These are phyloP conservation scores for Ooceraea biroi DNA, from an alignment of 1,140 invertebrate genomes.

Conservation along the genomic window DNA sequence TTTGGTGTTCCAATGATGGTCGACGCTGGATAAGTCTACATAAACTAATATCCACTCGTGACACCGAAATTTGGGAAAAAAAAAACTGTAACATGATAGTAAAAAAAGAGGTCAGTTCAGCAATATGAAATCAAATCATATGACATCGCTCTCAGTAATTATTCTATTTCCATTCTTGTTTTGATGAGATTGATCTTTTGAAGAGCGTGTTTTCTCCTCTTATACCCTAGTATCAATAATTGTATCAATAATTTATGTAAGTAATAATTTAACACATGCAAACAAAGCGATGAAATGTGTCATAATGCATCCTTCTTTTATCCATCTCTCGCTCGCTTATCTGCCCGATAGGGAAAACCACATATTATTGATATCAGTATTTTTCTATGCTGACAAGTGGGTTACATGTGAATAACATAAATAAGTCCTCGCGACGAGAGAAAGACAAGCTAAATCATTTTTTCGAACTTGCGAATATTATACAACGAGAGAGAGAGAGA, in stretches of 20 bases:
- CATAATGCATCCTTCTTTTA: slow-evolving; percentile 16
- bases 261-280: background rate
- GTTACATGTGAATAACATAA: slow-evolving; percentile 1
- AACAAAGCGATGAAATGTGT: background rate
- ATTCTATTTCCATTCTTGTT: too few relatives aligned
- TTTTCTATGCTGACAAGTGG: slow-evolving; percentile 3
- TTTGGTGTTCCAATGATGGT: slow-evolving; percentile 4
- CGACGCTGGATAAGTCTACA: background rate
- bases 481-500: too few relatives aligned
- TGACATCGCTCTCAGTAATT: too few relatives aligned
- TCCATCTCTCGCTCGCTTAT: too few relatives aligned
- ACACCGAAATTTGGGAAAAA: too few relatives aligned
- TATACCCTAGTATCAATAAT: too few relatives aligned
- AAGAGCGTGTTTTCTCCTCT: too few relatives aligned
- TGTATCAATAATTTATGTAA: background rate
- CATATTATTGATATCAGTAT: slow-evolving; percentile 1
- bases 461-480: slow-evolving; percentile 42
- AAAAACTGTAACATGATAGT: too few relatives aligned
- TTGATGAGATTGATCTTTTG: too few relatives aligned
- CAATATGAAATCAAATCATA: too few relatives aligned
- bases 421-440: slow-evolving; percentile 26
- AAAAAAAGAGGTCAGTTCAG: too few relatives aligned
- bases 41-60: background rate
- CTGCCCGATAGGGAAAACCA: background rate
- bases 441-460: background rate